Evolutionary conservation across 2,113 vertebrate genomes (phyloP).

Genomic region (Cyanoramphus novaezelandiae): DNA sequence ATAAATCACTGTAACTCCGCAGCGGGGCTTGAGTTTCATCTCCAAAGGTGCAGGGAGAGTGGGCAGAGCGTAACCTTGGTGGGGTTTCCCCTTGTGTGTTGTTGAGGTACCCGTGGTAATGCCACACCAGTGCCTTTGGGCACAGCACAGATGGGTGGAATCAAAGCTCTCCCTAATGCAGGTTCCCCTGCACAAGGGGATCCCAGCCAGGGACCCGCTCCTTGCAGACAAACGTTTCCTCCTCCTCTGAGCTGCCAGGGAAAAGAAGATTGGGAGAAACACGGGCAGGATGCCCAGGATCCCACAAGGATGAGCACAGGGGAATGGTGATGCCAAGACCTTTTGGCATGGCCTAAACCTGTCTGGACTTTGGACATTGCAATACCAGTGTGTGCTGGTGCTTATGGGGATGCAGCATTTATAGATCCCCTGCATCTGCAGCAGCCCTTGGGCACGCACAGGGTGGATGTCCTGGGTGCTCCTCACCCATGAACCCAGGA

Average conservation of each 20-base stretch:
- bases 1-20: conserved; percentile 23
- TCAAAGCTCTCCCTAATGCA: neutral
- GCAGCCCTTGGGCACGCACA: neutral
- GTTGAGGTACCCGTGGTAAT: neutral
- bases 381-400: neutral
- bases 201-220: neutral
- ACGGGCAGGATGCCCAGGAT: accelerated
- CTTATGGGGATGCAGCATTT: neutral
- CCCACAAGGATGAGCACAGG: accelerated
- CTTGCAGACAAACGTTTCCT: neutral
- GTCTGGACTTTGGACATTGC: neutral
- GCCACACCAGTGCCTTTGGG: conserved; percentile 11
- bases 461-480: neutral
- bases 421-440: accelerated
- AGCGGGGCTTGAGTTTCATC: neutral
- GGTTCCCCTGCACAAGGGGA: neutral
- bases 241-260: neutral
- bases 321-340: accelerated
- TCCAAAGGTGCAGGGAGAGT: conserved; percentile 34
- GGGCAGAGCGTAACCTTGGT: neutral
- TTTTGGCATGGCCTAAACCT: neutral
- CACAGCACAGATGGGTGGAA: neutral
- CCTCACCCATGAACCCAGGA: neutral
- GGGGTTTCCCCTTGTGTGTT: neutral
- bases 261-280: neutral